These are phyloP conservation scores for Caenorhabditis virilis DNA, from an alignment of 2,888 invertebrate genomes.

Conservation along the genomic window DNA sequence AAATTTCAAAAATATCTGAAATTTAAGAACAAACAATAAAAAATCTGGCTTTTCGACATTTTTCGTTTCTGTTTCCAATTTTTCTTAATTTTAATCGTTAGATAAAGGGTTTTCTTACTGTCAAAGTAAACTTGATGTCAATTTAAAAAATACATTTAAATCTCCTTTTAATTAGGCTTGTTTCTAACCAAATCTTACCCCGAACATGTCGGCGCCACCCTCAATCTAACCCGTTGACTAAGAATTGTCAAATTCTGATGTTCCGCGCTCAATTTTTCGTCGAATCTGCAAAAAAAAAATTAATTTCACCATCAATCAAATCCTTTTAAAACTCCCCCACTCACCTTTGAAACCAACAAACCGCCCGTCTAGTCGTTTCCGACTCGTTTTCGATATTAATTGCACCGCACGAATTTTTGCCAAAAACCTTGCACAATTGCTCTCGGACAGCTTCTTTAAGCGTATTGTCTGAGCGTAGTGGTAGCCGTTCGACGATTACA, in stretches of 20 bases:
- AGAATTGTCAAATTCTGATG: constrained; percentile 11
- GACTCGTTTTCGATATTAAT: constrained; percentile 1
- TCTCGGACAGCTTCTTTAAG: constrained; percentile 5
- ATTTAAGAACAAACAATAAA: no score
- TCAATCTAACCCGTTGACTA: constrained; percentile 9
- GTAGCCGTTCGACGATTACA: constrained; percentile 4
- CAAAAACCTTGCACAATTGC: constrained; percentile 3
- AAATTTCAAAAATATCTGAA: no score
- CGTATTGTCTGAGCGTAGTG: not conserved
- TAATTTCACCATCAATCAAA: not conserved
- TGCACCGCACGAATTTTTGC: not conserved
- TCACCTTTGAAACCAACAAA: constrained; percentile 4
- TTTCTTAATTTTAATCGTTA: not conserved
- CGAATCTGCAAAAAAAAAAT: constrained; percentile 7
- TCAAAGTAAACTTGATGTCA: not conserved
- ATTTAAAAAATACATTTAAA: not conserved
- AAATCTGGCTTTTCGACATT: not conserved
- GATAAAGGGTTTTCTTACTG: no score
- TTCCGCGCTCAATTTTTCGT: constrained; percentile 7
- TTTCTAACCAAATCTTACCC: constrained; percentile 1
- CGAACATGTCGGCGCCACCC: constrained; percentile 4
- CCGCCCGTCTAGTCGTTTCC: not conserved
- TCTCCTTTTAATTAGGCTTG: not conserved
- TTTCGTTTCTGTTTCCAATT: no score
- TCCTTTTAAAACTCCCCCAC: not conserved